phyloP scores from a whole-genome alignment of 2,797 vertebrate genomes.

The Phalanger gymnotis region DNA sequence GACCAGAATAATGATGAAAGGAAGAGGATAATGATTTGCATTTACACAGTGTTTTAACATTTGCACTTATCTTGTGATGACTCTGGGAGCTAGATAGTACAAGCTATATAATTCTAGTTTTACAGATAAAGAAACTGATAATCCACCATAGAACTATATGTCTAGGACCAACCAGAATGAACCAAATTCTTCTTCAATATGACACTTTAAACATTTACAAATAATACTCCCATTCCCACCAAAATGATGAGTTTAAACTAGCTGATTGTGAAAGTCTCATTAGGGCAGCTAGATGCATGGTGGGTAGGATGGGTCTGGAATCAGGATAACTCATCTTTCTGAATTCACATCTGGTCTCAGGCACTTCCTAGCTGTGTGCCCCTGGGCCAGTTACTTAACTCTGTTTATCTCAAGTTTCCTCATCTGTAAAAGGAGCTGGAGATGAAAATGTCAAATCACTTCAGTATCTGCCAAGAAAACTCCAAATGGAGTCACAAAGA shows the following conservation, averaged over 20 bases:
- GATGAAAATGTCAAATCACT: background rate
- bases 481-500: background rate
- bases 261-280: background rate
- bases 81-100: background rate
- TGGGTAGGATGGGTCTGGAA: background rate
- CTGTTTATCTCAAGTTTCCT: background rate
- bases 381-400: background rate
- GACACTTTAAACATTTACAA: background rate
- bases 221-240: background rate
- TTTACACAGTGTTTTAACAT: background rate
- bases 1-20: background rate
- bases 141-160: background rate
- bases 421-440: background rate
- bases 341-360: background rate
- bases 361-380: background rate
- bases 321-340: background rate
- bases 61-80: background rate
- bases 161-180: background rate
- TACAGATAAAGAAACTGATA: conserved; percentile 3
- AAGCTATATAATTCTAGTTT: conserved; percentile 14
- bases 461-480: background rate
- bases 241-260: background rate
- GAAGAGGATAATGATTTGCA: background rate
- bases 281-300: background rate
- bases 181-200: background rate